Conservation (phyloP, 1,140 invertebrate genomes). For the Megalonaias nervosa region DNA sequence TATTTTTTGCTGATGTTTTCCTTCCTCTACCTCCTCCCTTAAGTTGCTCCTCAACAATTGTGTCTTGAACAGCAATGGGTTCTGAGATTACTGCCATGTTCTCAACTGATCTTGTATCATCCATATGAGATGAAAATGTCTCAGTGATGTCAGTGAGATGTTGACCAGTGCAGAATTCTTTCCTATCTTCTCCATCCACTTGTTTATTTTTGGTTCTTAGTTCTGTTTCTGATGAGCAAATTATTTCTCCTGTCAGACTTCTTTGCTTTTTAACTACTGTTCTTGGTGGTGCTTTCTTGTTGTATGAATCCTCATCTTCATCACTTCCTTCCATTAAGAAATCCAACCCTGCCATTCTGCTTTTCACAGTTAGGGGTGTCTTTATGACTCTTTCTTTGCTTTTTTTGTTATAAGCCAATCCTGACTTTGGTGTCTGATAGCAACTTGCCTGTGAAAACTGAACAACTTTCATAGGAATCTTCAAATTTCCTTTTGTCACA, state of each 20-base stretch:
- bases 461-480: not conserved
- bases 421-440: not conserved
- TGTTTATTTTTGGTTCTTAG: slow-evolving; percentile 4
- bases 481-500: not conserved
- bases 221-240: not conserved
- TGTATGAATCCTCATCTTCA: slow-evolving; percentile 6
- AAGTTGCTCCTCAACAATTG: too few species aligned
- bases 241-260: slow-evolving; percentile 9
- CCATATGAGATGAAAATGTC: too few species aligned
- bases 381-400: not conserved
- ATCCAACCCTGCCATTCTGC: slow-evolving; percentile 13
- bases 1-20: too few species aligned
- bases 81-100: too few species aligned
- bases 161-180: not conserved
- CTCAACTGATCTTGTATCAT: too few species aligned
- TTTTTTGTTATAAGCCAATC: not conserved
- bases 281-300: slow-evolving; percentile 10
- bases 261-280: slow-evolving; percentile 1
- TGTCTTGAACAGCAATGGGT: too few species aligned
- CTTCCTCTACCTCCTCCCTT: too few species aligned
- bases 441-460: slow-evolving; percentile 6
- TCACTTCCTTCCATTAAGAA: slow-evolving; percentile 23
- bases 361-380: slow-evolving; percentile 1
- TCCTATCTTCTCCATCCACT: not conserved
- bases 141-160: too few species aligned